Evolutionary conservation across 2,888 invertebrate species (phyloP), one percentile per base, ranked within the genome.

Genomic region (Caenorhabditis sulstoni): DNA sequence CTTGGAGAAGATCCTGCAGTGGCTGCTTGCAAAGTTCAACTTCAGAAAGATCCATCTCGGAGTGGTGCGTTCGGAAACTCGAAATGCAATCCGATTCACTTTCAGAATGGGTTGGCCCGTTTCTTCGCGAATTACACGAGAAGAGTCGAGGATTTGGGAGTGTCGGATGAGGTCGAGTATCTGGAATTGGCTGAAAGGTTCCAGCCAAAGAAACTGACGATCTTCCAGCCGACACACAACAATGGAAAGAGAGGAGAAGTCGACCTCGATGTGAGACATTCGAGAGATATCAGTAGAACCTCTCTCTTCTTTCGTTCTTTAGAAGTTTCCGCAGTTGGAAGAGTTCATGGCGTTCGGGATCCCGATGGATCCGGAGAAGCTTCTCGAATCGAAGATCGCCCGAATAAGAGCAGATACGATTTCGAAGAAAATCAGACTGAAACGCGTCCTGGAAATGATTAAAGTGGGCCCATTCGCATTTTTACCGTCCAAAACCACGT

Each of bases 31-130:
- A 20, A 62, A 49, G 11, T 76, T 22, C 50, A 55, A 57, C 0
- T 76, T 76, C 55, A 55, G 22, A 18, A 67, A 50, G 55, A 62
- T 76, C 22, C 66, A 76, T 41, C 18, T 76, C 23, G 75, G 75
- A 55, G 57, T 76, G 20, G 75, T 76, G 59, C 62, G 75, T 49
- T 44, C 18, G 3, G 18, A 18, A 7, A 11, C 18, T 23, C 14
- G 23, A 44, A n/a, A n/a, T n/a, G n/a, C n/a, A n/a, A n/a, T n/a
- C n/a, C n/a, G n/a, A 20, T 16, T 11, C 2, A 20, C 45, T 58
- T 74, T 22, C 52, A 76, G 75, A 23, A 44, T 20, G 62, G 67
- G 5, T 22, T 76, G 14, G 39, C 57, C 23, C 62, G 55, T 2
- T 50, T 76, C 8, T 55, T 76, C 35, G n/a, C 41, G 1, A 20